phyloP scores from a whole-genome alignment of 2,797 vertebrate species.

The Crypturellus tataupa region DNA sequence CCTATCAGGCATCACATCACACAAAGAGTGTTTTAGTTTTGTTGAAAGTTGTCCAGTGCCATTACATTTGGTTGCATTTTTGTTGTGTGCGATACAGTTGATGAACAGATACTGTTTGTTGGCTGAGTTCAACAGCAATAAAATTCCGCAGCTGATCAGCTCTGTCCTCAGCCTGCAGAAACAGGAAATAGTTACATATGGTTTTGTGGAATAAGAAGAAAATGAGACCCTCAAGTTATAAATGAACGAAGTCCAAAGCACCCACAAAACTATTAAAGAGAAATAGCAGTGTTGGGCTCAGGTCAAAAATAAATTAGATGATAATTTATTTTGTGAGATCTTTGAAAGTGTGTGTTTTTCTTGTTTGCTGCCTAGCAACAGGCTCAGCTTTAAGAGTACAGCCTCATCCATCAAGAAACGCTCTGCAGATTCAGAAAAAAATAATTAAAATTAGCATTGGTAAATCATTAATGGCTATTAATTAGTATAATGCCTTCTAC shows the following conservation, averaged over 20 bases:
- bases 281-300: background rate
- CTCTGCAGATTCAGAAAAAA: background rate
- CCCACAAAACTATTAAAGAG: background rate
- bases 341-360: background rate
- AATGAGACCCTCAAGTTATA: background rate
- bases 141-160: background rate
- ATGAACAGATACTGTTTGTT: background rate
- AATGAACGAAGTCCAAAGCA: background rate
- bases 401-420: background rate
- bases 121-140: background rate
- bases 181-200: background rate
- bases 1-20: background rate
- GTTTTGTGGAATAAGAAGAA: background rate
- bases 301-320: background rate
- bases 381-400: background rate
- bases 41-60: background rate
- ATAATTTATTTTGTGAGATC: background rate
- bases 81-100: background rate
- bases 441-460: background rate
- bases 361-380: constrained; percentile 32
- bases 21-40: background rate
- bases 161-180: constrained; percentile 16
- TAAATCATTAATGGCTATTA: background rate
- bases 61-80: background rate
- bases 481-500: background rate